phyloP scores from a whole-genome alignment of 1,140 invertebrate species.

The Drosophila virilis region DNA sequence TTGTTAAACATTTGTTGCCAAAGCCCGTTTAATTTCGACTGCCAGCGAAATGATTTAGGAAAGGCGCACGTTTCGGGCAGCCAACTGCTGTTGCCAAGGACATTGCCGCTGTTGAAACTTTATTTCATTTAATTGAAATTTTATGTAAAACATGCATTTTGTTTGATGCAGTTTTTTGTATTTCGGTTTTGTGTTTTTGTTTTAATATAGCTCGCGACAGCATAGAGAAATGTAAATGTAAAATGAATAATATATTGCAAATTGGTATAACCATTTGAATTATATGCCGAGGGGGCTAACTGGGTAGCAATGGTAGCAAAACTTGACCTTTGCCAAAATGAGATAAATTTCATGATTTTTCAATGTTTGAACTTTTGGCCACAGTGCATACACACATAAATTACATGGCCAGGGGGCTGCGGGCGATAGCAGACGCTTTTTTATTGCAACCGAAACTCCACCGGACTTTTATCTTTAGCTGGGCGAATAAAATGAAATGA shows the following conservation, averaged over 20 bases:
- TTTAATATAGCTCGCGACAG: slow-evolving; percentile 32
- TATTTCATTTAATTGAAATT: slow-evolving; percentile 82
- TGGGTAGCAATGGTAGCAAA: slow-evolving; percentile 5
- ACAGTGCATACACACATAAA: slow-evolving; percentile 72
- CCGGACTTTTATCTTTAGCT: slow-evolving; percentile 43
- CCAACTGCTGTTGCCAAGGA: slow-evolving; percentile 55
- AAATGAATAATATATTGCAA: slow-evolving; percentile 63
- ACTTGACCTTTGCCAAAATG: slow-evolving; percentile 67
- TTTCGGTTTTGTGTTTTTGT: slow-evolving; percentile 54
- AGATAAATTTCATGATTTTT: slow-evolving; percentile 79
- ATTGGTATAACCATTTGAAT: slow-evolving; percentile 76
- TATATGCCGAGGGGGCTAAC: slow-evolving; percentile 39
- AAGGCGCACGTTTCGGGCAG: slow-evolving; percentile 57
- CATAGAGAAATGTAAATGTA: slow-evolving; percentile 11
- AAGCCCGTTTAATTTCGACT: slow-evolving; percentile 73
- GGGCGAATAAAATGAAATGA: slow-evolving; percentile 52
- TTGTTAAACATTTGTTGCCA: slow-evolving; percentile 73
- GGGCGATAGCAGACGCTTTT: slow-evolving; percentile 43
- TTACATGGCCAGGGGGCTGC: slow-evolving; percentile 44
- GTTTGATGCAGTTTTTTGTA: slow-evolving; percentile 69
- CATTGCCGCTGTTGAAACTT: slow-evolving; percentile 60
- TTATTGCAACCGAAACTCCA: slow-evolving; percentile 48
- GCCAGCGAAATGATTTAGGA: slow-evolving; percentile 76
- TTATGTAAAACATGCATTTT: slow-evolving; percentile 79
- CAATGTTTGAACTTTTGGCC: slow-evolving; percentile 73